These are phyloP conservation scores for Emys orbicularis DNA, from an alignment of 2,797 vertebrate genomes.

Conservation along the genomic window DNA sequence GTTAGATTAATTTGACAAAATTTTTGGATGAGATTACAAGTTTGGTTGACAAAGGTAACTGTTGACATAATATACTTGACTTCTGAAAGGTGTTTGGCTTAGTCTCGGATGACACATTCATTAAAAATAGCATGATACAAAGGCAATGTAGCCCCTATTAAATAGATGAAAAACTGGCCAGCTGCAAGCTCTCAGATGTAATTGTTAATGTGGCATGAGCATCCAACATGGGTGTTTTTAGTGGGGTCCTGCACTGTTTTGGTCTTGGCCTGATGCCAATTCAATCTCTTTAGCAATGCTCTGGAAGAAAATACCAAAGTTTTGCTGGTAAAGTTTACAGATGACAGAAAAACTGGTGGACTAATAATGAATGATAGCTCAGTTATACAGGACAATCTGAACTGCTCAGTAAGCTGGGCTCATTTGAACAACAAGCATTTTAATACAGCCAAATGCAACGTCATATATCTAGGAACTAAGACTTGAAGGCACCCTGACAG, in stretches of 20 bases:
- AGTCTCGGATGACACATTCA: too few species aligned
- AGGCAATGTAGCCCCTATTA: not conserved
- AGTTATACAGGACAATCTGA: not conserved
- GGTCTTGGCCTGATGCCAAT: not conserved
- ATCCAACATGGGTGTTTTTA: not conserved
- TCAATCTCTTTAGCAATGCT: not conserved
- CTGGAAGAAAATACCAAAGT: not conserved
- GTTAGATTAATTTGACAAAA: too few species aligned
- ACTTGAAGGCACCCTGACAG: not conserved
- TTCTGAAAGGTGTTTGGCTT: not conserved
- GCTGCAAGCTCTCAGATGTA: not conserved
- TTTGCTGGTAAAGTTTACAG: not conserved
- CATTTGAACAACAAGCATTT: not conserved
- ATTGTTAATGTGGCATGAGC: not conserved
- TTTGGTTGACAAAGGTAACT: not conserved
- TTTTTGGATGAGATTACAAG: not conserved
- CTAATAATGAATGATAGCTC: not conserved
- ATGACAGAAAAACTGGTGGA: not conserved
- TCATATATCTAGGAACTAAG: not conserved
- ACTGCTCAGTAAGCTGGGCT: not conserved
- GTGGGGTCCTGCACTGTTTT: fast-evolving
- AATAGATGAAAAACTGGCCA: not conserved
- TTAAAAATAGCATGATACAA: not conserved
- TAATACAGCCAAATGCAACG: not conserved
- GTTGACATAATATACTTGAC: not conserved